These are phyloP conservation scores for Sternarchorhynchus goeldii DNA, from an alignment of 2,797 vertebrate species.

Conservation along the genomic window DNA sequence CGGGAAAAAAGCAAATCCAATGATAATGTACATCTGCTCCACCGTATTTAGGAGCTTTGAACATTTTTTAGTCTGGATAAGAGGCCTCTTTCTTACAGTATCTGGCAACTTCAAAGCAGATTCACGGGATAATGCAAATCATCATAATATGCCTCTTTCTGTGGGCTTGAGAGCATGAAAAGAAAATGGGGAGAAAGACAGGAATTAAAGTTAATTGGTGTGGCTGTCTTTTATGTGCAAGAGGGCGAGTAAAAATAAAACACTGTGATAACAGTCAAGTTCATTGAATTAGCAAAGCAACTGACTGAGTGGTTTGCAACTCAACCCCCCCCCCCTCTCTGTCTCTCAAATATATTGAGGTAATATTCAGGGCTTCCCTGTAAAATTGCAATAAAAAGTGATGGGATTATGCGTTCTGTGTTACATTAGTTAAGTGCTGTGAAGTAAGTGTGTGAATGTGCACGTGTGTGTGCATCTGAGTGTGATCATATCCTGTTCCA, in stretches of 20 bases:
- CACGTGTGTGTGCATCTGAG: neutral
- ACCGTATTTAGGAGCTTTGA: conserved; percentile 98
- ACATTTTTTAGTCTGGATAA: conserved; percentile 88
- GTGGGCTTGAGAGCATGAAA: conserved; percentile 84
- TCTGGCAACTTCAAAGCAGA: conserved; percentile 99
- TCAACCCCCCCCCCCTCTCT: conserved; percentile 24
- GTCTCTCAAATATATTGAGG: conserved; percentile 29
- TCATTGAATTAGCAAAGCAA: conserved; percentile 71
- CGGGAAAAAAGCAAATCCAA: conserved; percentile 88
- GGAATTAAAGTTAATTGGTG: conserved; percentile 93
- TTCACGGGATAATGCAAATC: conserved; percentile 99
- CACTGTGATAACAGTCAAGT: conserved; percentile 75
- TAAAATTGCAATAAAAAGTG: conserved; percentile 54
- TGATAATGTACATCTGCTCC: conserved; percentile 99
- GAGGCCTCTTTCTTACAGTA: conserved; percentile 94
- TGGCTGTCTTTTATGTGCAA: conserved; percentile 89
- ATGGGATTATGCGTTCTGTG: conserved; percentile 60
- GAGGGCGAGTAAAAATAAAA: conserved; percentile 78
- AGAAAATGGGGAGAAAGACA: conserved; percentile 66
- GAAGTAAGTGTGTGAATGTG: conserved; percentile 18
- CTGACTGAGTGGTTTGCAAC: conserved; percentile 66
- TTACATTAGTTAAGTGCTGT: conserved; percentile 47
- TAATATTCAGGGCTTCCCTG: conserved; percentile 57
- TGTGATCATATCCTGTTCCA: conserved; percentile 9
- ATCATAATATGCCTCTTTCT: conserved; percentile 80